phyloP scores from a whole-genome alignment of 2,113 vertebrate species.

The Cavia porcellus region DNA sequence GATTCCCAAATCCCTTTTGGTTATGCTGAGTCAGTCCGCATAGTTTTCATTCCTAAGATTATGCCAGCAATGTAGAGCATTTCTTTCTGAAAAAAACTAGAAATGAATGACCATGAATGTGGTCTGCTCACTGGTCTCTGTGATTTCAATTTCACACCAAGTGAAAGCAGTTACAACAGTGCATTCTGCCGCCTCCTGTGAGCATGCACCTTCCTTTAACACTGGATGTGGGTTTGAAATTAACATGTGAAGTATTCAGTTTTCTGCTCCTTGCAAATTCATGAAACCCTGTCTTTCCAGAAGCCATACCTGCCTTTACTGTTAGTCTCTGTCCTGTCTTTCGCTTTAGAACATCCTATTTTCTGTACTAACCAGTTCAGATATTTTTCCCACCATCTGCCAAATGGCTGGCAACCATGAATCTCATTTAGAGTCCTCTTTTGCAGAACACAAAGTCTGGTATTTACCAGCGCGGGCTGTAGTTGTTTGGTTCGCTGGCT shows the following conservation, averaged over 20 bases:
- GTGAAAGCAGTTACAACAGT: neutral
- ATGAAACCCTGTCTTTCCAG: neutral
- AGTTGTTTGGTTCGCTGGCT: neutral
- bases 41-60: slow-evolving; percentile 42
- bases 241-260: neutral
- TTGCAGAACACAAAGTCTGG: neutral
- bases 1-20: neutral
- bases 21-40: slow-evolving; percentile 14
- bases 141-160: neutral
- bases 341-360: neutral
- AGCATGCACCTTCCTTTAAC: neutral
- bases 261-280: slow-evolving; percentile 4
- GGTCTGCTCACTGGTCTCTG: neutral
- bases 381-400: neutral
- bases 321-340: neutral
- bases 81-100: slow-evolving; percentile 25
- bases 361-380: slow-evolving; percentile 11
- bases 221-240: neutral
- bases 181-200: neutral
- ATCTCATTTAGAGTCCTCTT: neutral
- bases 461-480: neutral
- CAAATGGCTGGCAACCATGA: neutral
- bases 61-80: neutral
- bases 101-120: neutral
- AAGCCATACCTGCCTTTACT: neutral